Percentiles rank a stretch among this genome's conserved stretches.
These are phyloP conservation scores for Hesperia comma DNA, from an alignment of 2,888 invertebrate species.

Conservation along the genomic window DNA sequence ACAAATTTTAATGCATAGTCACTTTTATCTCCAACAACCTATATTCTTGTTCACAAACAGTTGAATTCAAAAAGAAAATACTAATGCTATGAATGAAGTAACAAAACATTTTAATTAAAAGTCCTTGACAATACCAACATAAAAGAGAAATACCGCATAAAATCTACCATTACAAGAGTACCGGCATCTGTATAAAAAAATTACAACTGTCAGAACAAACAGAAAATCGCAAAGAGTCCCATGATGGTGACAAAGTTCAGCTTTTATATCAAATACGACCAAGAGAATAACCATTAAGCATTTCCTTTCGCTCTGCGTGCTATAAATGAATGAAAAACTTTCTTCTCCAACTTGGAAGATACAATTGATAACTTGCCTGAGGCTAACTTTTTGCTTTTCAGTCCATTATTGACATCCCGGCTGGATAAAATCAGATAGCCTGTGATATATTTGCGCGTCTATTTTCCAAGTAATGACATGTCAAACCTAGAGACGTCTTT, in stretches of 20 bases:
- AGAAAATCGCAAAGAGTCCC: constrained; percentile 56
- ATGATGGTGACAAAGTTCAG: constrained; percentile 62
- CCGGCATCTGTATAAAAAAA: constrained; percentile 50
- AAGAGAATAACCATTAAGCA: constrained; percentile 73
- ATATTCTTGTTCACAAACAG: constrained; percentile 10
- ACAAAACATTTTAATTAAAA: constrained; percentile 33
- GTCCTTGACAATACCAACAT: constrained; percentile 30
- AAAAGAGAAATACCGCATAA: constrained; percentile 24
- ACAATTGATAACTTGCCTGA: constrained; percentile 75
- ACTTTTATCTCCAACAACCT: background rate
- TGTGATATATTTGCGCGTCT: constrained; percentile 56
- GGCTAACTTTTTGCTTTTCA: constrained; percentile 72
- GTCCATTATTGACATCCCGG: constrained; percentile 69
- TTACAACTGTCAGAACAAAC: constrained; percentile 60
- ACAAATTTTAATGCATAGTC: background rate
- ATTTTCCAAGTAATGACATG: constrained; percentile 29
- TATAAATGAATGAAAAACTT: constrained; percentile 77
- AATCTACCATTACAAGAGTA: constrained; percentile 31
- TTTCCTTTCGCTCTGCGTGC: constrained; percentile 68
- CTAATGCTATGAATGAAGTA: constrained; percentile 13
- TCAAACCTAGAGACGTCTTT: background rate
- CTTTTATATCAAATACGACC: constrained; percentile 58
- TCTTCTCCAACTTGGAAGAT: constrained; percentile 63
- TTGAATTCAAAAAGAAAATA: constrained; percentile 26
- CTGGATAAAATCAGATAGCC: constrained; percentile 55